These are phyloP conservation scores for Eutrigla gurnardus DNA, from an alignment of 2,797 vertebrate species.

Conservation along the genomic window DNA sequence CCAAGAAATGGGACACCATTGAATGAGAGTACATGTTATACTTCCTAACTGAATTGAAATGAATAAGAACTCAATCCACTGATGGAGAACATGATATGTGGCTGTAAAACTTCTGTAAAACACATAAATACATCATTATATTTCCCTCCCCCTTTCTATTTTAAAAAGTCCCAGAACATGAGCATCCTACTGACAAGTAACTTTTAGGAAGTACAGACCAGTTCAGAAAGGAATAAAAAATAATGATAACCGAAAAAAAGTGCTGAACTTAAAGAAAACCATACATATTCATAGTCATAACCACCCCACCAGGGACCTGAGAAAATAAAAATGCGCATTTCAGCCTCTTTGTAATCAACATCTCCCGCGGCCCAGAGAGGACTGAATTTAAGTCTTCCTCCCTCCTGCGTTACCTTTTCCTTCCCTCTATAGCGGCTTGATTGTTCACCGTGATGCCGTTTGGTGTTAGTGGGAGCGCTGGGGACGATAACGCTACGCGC, in stretches of 20 bases:
- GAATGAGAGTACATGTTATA: no score
- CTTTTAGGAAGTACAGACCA: neutral
- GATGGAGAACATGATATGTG: neutral
- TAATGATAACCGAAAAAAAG: neutral
- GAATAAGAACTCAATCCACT: neutral
- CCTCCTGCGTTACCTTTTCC: constrained; percentile 25
- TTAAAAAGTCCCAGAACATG: no score
- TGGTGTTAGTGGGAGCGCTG: constrained; percentile 54
- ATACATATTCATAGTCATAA: constrained; percentile 8
- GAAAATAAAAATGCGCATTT: neutral
- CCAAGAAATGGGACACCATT: no score
- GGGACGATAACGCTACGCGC: constrained; percentile 51
- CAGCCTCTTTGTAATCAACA: neutral
- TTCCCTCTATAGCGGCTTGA: constrained; percentile 27
- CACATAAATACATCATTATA: no score
- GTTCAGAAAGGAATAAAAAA: neutral
- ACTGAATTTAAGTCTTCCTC: constrained; percentile 21
- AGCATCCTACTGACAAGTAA: neutral
- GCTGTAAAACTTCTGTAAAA: neutral
- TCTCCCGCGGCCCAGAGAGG: constrained; percentile 1
- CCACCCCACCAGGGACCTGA: neutral
- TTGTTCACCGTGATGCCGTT: constrained; percentile 42
- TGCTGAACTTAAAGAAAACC: neutral
- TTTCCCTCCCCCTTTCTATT: no score
- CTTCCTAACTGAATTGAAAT: neutral